A percentile compares a stretch with the other conserved stretches of the same genome.
Evolutionary conservation across 2,888 invertebrate species (phyloP).

Genomic region (Dimorphilus gyrociliatus): DNA sequence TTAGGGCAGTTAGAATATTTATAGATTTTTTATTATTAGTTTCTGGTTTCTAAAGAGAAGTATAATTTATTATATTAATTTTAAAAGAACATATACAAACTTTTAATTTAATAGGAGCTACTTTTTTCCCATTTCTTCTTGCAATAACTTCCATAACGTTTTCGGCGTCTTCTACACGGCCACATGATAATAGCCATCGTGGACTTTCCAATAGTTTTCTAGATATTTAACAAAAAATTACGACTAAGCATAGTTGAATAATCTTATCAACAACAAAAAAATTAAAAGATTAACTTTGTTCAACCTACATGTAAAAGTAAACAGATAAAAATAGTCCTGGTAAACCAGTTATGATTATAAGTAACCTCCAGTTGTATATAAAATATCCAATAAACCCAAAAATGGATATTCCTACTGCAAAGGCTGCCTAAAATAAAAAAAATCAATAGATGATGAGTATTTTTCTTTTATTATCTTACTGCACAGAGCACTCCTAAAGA

Average conservation of each 20-base stretch:
- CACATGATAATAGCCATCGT: constrained; percentile 11
- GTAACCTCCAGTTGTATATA: constrained; percentile 16
- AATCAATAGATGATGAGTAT: too few relatives aligned
- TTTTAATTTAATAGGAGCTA: too few relatives aligned
- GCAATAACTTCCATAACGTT: constrained; percentile 8
- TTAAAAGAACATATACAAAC: too few relatives aligned
- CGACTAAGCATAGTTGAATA: background rate
- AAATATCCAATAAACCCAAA: constrained; percentile 14
- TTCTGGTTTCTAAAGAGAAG: too few relatives aligned
- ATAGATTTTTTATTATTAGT: too few relatives aligned
- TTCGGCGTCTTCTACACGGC: constrained; percentile 12
- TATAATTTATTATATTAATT: too few relatives aligned
- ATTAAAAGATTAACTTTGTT: background rate
- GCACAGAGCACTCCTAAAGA: constrained; percentile 9
- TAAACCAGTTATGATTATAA: constrained; percentile 13
- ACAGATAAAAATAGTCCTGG: constrained; percentile 12
- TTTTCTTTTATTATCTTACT: too few relatives aligned
- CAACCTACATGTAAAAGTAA: constrained; percentile 45
- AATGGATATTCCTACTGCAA: constrained; percentile 14
- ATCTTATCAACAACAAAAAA: background rate
- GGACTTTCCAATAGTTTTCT: too few relatives aligned
- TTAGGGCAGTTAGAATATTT: too few relatives aligned
- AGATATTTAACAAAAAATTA: too few relatives aligned
- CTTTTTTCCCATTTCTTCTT: constrained; percentile 4
- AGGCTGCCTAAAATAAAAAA: too few relatives aligned